Base-by-base conservation (phyloP, 2,113 vertebrate species). In the Heliornis fulica region DNA sequence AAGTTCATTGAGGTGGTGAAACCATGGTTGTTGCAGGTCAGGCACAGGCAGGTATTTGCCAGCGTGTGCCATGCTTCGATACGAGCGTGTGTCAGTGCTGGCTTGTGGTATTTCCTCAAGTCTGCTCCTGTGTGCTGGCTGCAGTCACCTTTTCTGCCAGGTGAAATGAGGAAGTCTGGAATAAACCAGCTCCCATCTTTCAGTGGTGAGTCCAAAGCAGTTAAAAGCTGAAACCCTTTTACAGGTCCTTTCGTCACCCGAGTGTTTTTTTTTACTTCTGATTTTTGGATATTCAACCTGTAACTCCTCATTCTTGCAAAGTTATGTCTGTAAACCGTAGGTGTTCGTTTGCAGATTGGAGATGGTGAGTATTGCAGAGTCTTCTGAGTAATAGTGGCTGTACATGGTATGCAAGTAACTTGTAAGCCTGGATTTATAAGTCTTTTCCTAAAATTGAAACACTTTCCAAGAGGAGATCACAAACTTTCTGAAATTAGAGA, bases 11-110 rank as follows among this genome's bases (percentile, higher is more conserved):
- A 17, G n/a, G 59, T n/a, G 22, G 38, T 71, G 57, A 40, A 45
- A n/a, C 16, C 1, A 0, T 12, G 15, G 46, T 75, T 48, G 64
- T 28, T 63, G 3, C 6, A 61, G 87, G 41, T 74, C 51, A 25
- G 32, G 71, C 48, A 32, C 40, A 65, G 40, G 2, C 46, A 59
- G 65, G n/a, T 81, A 15, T 50, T 54, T 0, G 10, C 48, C 11
- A 19, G 48, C 1, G 1, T 43, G 29, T 72, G 79, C 53, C 31
- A 4, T 2, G 6, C 46, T 48, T 45, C 0, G 1, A 19, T 60
- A 23, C 32, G 16, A 18, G 40, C 1, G 1, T 29, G 36, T 41
- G 64, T 70, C 69, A 51, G 70, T 1, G 10, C 43, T 64, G 74
- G 50, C 36, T 34, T 13, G 46, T 10, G 22, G 43, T 23, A 14